Evolutionary conservation across 2,888 invertebrate genomes (phyloP).

Genomic region (Drosophila austrosaltans): DNA sequence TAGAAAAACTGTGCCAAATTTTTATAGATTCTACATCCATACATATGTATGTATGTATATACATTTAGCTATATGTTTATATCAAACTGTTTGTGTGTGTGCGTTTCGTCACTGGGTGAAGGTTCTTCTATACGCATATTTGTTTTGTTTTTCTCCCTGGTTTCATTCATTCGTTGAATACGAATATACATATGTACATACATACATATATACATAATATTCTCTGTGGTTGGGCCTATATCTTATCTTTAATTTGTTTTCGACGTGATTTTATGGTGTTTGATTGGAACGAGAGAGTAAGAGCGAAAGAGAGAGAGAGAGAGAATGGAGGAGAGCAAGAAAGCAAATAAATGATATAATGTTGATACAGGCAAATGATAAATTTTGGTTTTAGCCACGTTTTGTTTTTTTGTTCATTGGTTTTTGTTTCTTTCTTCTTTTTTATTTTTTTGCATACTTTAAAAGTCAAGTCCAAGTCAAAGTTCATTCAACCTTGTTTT

Average conservation of each 20-base stretch:
- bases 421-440: not conserved
- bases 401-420: not conserved
- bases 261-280: constrained; percentile 47
- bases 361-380: not conserved
- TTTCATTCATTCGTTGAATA: not conserved
- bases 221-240: constrained; percentile 45
- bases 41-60: not conserved
- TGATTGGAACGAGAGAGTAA: constrained; percentile 20
- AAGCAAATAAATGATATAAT: constrained; percentile 7
- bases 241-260: constrained; percentile 49
- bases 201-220: constrained; percentile 43
- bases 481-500: constrained; percentile 57
- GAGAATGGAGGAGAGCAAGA: not conserved
- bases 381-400: constrained; percentile 2
- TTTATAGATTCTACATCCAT: constrained; percentile 39
- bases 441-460: not conserved
- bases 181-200: constrained; percentile 24
- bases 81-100: not conserved
- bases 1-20: constrained; percentile 62
- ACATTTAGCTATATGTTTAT: not conserved
- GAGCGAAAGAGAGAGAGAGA: not conserved
- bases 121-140: constrained; percentile 46
- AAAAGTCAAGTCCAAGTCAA: constrained; percentile 37
- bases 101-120: constrained; percentile 61
- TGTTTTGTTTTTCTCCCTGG: constrained; percentile 18